Evolutionary conservation across 1,140 invertebrate species (phyloP), one percentile per base, ranked within the genome.

Genomic region (Meloidogyne exigua): DNA sequence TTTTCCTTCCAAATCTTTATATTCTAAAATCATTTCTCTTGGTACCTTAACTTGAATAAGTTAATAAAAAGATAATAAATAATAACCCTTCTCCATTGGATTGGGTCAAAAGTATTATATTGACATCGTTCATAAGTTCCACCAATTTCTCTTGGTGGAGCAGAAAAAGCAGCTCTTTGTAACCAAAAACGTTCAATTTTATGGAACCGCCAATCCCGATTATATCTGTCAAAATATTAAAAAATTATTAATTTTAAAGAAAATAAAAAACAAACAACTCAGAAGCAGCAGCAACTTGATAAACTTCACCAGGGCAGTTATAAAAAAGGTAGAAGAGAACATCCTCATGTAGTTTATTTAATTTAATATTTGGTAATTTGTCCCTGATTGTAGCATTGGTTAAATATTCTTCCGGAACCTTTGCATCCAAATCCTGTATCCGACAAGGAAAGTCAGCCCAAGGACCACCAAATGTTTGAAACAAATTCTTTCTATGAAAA

Each of bases 111-210:
- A 89, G 95, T 96, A 90, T 95, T 97, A 90, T 98, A 99, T 82
- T 95, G 97, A 89, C 95, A 95, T 85, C 95, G 91, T 90, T 98
- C 96, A 89, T 96, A 98, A 79, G 93, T 94, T 79, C 91, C 91
- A 80, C 94, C 96, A 90, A 98, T 98, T 89, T 98, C 94, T 57
- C 75, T 79, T 49, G 83, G 76, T 28, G 62, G 79, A 23, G 68
- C 74, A 3, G 79, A 79, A 74, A 78, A 85, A 62, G 80, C 78
- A 82, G 94, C 94, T 89, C 96, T 92, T 81, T 95, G 98, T 88
- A 99, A 95, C 96, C 96, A 99, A 82, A 98, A 93, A 89, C 95
- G 94, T 88, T 99, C 96, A 87, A 98, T 95, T 90, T 94, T 98
- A 88, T 99, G 96, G 91, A 96, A 99, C 89, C 96, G 91, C 96